phyloP scores from a whole-genome alignment of 2,888 invertebrate species.

The Erpobdella octoculata region DNA sequence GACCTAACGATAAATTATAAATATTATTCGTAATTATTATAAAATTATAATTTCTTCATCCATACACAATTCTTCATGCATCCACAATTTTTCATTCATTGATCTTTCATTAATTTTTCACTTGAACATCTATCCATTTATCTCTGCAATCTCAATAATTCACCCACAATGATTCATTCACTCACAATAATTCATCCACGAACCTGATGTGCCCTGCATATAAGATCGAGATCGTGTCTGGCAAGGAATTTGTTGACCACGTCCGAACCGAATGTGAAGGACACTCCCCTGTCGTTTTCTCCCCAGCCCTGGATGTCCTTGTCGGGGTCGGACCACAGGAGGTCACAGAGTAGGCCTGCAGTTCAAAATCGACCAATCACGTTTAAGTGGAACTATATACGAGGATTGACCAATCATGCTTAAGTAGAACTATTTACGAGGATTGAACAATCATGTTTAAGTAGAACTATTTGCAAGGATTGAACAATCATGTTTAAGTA shows the following conservation, averaged over 20 bases:
- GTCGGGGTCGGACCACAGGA: constrained; percentile 78
- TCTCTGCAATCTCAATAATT: neutral
- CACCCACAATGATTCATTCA: neutral
- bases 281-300: constrained; percentile 94
- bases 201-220: constrained; percentile 93
- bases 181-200: constrained; percentile 22
- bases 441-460: too few relatives aligned
- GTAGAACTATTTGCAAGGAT: too few relatives aligned
- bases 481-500: too few relatives aligned
- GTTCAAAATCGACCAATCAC: neutral
- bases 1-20: constrained; percentile 57
- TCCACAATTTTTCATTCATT: constrained; percentile 20
- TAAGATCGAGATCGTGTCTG: constrained; percentile 89
- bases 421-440: too few relatives aligned
- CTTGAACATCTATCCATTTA: neutral
- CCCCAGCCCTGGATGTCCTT: constrained; percentile 78
- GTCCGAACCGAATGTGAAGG: constrained; percentile 96
- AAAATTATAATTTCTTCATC: neutral
- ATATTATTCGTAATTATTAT: neutral
- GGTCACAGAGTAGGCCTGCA: constrained; percentile 85
- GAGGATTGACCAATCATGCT: too few relatives aligned
- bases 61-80: neutral
- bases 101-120: constrained; percentile 61
- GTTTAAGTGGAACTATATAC: too few relatives aligned
- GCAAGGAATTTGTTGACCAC: constrained; percentile 77